A percentile compares a stretch with the other conserved stretches of the same genome.
Conservation (phyloP, 2,113 vertebrate genomes). For the Sylvia atricapilla region DNA sequence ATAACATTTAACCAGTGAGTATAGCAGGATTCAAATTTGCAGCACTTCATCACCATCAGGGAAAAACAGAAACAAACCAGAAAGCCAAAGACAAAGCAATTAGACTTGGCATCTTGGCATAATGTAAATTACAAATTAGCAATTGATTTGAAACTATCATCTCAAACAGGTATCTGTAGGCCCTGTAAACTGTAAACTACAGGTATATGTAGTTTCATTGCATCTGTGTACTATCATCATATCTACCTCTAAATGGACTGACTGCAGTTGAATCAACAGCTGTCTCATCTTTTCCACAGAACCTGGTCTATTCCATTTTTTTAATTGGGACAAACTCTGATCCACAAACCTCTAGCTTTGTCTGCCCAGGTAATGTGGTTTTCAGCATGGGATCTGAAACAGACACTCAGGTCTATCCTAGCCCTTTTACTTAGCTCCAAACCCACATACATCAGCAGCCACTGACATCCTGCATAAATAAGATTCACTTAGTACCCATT, state of each 20-base stretch:
- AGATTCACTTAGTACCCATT: neutral
- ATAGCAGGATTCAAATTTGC: neutral
- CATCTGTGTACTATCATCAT: neutral
- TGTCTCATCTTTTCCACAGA: neutral
- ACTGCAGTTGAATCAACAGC: neutral
- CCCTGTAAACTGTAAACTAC: no score
- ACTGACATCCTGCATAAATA: neutral
- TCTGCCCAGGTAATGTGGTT: neutral
- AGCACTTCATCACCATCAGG: neutral
- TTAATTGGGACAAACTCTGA: neutral
- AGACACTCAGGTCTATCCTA: neutral
- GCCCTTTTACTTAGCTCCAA: neutral
- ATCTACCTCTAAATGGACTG: neutral
- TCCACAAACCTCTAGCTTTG: neutral
- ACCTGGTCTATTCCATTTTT: neutral
- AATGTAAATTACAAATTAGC: neutral
- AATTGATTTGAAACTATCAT: neutral
- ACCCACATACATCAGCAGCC: neutral
- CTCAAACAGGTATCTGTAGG: neutral
- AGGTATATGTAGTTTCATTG: no score
- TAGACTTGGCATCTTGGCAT: neutral
- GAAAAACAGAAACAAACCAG: neutral
- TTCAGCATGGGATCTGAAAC: neutral
- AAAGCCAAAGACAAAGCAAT: neutral
- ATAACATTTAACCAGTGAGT: neutral